phyloP scores from a whole-genome alignment of 2,113 vertebrate genomes.

The Castor canadensis region DNA sequence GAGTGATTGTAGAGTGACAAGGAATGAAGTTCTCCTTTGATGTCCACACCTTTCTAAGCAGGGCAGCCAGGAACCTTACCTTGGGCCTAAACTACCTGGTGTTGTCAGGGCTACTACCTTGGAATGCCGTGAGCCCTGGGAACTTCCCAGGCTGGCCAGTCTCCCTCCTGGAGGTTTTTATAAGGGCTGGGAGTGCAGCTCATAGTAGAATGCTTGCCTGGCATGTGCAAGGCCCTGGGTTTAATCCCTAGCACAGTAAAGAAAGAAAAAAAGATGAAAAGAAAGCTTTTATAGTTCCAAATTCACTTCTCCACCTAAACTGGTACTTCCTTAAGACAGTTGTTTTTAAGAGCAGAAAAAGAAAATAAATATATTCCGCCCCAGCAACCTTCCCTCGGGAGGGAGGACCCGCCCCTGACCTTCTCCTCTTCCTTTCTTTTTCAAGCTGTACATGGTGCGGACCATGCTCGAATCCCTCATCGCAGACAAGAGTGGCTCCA shows the following conservation, averaged over 20 bases:
- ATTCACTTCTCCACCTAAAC: constrained; percentile 43
- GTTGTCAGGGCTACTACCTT: background rate
- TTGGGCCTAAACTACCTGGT: background rate
- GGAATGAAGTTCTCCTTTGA: constrained; percentile 32
- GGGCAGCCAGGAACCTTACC: background rate
- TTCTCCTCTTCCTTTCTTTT: background rate
- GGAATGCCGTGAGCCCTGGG: background rate
- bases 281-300: background rate
- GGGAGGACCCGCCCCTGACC: constrained; percentile 23
- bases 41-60: background rate
- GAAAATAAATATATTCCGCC: background rate
- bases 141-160: background rate
- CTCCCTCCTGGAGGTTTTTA: constrained; percentile 7
- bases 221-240: background rate
- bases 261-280: background rate
- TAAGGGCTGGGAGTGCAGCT: background rate
- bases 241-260: background rate
- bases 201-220: background rate
- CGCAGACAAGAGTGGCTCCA: constrained; percentile 98
- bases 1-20: background rate
- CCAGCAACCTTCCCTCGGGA: too few relatives aligned
- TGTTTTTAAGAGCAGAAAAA: background rate
- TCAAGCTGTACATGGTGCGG: constrained; percentile 98
- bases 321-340: constrained; percentile 46
- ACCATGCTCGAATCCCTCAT: constrained; percentile 99